Evolutionary conservation across 2,888 invertebrate species (phyloP).

Genomic region (Amphipyra tragopoginis): DNA sequence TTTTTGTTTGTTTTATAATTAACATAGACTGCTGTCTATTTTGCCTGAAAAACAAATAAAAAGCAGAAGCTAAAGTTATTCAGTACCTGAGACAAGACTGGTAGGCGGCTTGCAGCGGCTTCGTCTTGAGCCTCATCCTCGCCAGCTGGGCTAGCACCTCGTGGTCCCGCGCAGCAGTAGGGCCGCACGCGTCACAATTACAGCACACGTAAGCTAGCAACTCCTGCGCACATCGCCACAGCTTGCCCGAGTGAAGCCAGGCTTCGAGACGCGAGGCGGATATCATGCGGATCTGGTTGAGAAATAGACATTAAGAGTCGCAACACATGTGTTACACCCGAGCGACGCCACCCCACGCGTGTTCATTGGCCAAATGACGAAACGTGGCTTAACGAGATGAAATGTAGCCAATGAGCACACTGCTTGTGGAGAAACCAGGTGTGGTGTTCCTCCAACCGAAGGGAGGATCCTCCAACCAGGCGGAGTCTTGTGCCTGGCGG

Average conservation of each 20-base stretch:
- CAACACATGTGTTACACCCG: no score
- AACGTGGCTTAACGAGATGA: no score
- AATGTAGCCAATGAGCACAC: no score
- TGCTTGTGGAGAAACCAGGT: no score
- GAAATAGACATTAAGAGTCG: not conserved
- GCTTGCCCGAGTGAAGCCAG: constrained; percentile 98
- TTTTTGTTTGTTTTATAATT: no score
- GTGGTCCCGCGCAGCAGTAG: constrained; percentile 91
- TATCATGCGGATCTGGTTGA: constrained; percentile 91
- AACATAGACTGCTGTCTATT: no score
- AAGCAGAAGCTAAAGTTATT: not conserved
- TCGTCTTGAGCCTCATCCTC: constrained; percentile 97
- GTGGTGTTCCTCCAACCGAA: no score
- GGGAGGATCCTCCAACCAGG: no score
- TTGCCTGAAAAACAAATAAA: no score
- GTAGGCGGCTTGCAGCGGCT: constrained; percentile 96
- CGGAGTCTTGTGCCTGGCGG: no score
- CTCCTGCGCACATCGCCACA: constrained; percentile 97
- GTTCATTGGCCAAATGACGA: no score
- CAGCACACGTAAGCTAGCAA: constrained; percentile 96
- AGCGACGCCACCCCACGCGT: no score
- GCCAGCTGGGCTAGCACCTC: constrained; percentile 95
- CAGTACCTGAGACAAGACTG: constrained; percentile 93
- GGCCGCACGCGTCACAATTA: constrained; percentile 93
- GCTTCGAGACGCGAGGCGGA: constrained; percentile 95